Conservation (phyloP, 1,140 invertebrate genomes). For the Tribolium castaneum region DNA sequence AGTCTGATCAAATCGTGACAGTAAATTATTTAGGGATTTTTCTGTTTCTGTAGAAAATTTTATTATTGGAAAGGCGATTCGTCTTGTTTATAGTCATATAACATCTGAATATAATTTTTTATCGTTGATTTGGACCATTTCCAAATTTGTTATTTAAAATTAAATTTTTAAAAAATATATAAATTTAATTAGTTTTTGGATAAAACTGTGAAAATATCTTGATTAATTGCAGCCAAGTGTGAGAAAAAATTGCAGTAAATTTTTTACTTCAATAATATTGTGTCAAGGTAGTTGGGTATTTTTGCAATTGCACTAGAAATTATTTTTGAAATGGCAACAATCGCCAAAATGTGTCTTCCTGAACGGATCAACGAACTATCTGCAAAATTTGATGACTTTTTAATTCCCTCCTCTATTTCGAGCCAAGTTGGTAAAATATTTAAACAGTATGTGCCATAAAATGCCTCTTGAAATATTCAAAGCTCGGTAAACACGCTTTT, state of each 20-base stretch:
- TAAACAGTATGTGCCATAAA: background rate
- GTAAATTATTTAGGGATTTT: background rate
- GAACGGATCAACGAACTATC: background rate
- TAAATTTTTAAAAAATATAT: background rate
- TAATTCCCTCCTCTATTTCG: background rate
- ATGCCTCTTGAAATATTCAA: background rate
- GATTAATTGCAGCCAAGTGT: too few species aligned
- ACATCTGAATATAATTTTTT: background rate
- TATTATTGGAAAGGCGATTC: background rate
- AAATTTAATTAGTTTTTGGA: background rate
- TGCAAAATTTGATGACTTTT: background rate
- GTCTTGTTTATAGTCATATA: background rate
- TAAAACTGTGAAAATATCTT: too few species aligned
- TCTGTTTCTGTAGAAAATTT: background rate
- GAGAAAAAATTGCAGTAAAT: too few species aligned
- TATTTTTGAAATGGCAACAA: too few species aligned
- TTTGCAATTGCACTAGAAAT: too few species aligned
- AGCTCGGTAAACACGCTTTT: background rate
- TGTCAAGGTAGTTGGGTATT: too few species aligned
- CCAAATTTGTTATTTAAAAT: background rate
- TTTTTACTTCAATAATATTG: too few species aligned
- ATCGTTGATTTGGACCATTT: background rate
- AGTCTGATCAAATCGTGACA: too few species aligned
- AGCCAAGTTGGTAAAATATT: background rate
- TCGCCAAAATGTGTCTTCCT: too few species aligned